Conservation (phyloP, 2,797 vertebrate species). For the Apodemus agrarius region DNA sequence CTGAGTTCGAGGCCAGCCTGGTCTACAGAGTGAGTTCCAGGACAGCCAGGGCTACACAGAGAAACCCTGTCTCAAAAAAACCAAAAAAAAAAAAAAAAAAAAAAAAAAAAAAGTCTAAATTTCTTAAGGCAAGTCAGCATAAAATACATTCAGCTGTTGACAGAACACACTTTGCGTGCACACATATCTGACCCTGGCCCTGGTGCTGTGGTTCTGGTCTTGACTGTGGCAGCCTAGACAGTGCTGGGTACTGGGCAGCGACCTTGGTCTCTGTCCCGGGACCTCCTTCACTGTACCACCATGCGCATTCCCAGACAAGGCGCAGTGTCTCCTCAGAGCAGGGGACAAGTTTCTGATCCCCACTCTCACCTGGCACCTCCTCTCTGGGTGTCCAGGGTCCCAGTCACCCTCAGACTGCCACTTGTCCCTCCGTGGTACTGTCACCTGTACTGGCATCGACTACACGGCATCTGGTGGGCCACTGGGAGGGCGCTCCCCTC, state of each 20-base stretch:
- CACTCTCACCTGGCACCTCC: rapidly evolving
- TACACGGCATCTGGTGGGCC: not conserved
- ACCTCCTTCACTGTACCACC: not conserved
- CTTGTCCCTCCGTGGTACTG: rapidly evolving
- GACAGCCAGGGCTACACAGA: too few relatives aligned
- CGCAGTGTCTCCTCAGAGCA: not conserved
- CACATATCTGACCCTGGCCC: not conserved
- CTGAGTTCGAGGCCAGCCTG: too few relatives aligned
- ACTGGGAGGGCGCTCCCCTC: rapidly evolving
- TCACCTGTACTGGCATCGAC: rapidly evolving
- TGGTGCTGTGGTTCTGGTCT: not conserved
- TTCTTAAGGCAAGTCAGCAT: not conserved
- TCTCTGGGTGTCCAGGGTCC: rapidly evolving
- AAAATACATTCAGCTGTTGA: not conserved
- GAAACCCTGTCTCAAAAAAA: too few relatives aligned
- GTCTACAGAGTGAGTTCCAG: too few relatives aligned
- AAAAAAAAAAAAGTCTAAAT: not conserved
- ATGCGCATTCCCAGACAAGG: not conserved
- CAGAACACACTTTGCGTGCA: not conserved
- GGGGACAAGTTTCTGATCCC: rapidly evolving
- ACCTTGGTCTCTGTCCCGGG: not conserved
- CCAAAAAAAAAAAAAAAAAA: too few relatives aligned
- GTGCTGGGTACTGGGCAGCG: not conserved
- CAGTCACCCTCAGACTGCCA: too few relatives aligned
- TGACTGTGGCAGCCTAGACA: not conserved